Evolutionary conservation across 2,888 invertebrate species (phyloP).

Genomic region (Cryptocephalus moraei): DNA sequence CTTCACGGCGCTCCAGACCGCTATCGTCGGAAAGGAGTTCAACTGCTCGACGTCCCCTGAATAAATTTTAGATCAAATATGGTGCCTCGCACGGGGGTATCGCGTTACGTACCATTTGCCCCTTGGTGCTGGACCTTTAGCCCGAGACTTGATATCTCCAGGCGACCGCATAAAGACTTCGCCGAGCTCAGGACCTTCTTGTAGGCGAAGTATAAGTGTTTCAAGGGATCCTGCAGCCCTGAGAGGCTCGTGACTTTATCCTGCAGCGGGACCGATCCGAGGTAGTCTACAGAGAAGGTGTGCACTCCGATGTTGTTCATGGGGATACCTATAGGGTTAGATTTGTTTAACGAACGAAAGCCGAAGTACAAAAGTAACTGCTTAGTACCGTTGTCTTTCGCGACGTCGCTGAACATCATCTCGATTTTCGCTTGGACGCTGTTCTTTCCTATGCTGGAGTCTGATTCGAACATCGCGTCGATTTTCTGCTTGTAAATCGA

Average conservation of each 20-base stretch:
- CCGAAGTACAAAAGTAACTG: neutral
- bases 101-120: slow-evolving; percentile 36
- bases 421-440: slow-evolving; percentile 80
- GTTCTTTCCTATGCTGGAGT: slow-evolving; percentile 46
- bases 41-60: slow-evolving; percentile 49
- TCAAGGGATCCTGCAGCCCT: slow-evolving; percentile 71
- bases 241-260: slow-evolving; percentile 74
- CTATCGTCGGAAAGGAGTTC: slow-evolving; percentile 83
- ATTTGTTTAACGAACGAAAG: neutral
- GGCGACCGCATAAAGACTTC: slow-evolving; percentile 45
- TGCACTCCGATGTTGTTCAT: slow-evolving; percentile 42
- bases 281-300: slow-evolving; percentile 62
- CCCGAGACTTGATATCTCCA: slow-evolving; percentile 60
- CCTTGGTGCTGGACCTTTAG: slow-evolving; percentile 62
- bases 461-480: slow-evolving; percentile 65
- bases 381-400: slow-evolving; percentile 37
- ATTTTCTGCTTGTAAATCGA: slow-evolving; percentile 75
- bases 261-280: slow-evolving; percentile 69
- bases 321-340: slow-evolving; percentile 35
- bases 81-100: neutral
- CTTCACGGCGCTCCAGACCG: slow-evolving; percentile 87
- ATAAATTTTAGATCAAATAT: neutral
- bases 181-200: slow-evolving; percentile 40
- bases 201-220: slow-evolving; percentile 59
- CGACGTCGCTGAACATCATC: slow-evolving; percentile 70